Percentiles rank a stretch among this genome's conserved stretches.
Evolutionary conservation across 2,113 vertebrate species (phyloP).

Genomic region (Rhinichthys klamathensis): DNA sequence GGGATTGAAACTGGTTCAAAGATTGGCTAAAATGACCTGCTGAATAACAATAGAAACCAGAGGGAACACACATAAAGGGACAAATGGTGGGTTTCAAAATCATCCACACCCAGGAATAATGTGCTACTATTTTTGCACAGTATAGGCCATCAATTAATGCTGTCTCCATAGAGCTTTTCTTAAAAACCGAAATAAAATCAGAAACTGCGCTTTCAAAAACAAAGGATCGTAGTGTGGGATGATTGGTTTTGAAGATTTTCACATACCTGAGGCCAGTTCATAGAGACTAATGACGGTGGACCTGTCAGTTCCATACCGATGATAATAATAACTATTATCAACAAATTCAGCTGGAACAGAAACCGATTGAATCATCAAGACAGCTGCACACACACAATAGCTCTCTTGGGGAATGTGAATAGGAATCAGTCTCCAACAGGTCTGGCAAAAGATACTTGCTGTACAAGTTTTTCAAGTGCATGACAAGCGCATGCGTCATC

Average conservation of each 20-base stretch:
- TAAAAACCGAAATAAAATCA: neutral
- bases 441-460: conserved; percentile 62
- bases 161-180: neutral
- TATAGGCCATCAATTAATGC: neutral
- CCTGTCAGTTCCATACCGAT: neutral
- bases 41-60: conserved; percentile 7
- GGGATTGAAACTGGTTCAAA: neutral
- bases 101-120: neutral
- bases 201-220: neutral
- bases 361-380: neutral
- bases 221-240: neutral
- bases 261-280: neutral
- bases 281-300: neutral
- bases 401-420: neutral
- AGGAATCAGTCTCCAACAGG: conserved; percentile 57
- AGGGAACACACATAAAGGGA: neutral
- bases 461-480: conserved; percentile 70
- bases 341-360: neutral
- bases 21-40: neutral
- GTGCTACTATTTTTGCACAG: neutral
- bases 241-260: neutral
- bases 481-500: conserved; percentile 57
- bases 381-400: conserved; percentile 39
- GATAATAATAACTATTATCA: neutral
- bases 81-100: conserved; percentile 8